These are phyloP conservation scores for Mercenaria mercenaria DNA, from an alignment of 1,140 invertebrate genomes.

Conservation along the genomic window DNA sequence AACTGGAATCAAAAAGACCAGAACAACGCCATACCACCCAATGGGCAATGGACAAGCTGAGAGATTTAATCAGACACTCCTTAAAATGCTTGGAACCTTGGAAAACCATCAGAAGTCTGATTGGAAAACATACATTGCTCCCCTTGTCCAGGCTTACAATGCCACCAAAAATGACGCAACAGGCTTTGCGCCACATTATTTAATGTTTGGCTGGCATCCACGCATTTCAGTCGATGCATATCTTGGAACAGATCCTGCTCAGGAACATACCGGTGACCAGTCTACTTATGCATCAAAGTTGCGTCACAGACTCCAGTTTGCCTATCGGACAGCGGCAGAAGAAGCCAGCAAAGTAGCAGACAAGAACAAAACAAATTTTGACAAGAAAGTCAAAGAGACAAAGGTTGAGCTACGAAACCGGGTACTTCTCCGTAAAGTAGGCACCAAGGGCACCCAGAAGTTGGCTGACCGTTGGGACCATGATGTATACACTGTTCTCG, in stretches of 20 bases:
- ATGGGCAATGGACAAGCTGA: not conserved
- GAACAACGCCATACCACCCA: not conserved
- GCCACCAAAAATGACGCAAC: not conserved
- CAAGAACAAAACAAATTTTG: conserved; percentile 32
- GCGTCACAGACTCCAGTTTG: no score
- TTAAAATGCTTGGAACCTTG: not conserved
- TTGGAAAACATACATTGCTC: not conserved
- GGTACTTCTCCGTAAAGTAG: conserved; percentile 40
- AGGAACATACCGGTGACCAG: not conserved
- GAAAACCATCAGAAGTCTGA: not conserved
- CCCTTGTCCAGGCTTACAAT: conserved; percentile 5
- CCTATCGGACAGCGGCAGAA: no score
- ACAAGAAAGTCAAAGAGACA: not conserved
- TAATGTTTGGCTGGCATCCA: conserved; percentile 14
- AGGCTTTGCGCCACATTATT: not conserved
- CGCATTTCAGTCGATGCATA: not conserved
- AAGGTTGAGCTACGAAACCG: conserved; percentile 43
- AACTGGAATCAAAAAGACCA: not conserved
- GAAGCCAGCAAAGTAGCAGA: not conserved
- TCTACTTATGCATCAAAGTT: not conserved
- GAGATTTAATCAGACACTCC: conserved; percentile 7
- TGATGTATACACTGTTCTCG: conserved; percentile 29
- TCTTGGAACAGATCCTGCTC: not conserved
- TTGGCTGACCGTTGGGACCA: conserved; percentile 52
- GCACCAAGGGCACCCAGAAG: conserved; percentile 54